Conservation (phyloP, 2,113 vertebrate species). For the Periophthalmus modestus region DNA sequence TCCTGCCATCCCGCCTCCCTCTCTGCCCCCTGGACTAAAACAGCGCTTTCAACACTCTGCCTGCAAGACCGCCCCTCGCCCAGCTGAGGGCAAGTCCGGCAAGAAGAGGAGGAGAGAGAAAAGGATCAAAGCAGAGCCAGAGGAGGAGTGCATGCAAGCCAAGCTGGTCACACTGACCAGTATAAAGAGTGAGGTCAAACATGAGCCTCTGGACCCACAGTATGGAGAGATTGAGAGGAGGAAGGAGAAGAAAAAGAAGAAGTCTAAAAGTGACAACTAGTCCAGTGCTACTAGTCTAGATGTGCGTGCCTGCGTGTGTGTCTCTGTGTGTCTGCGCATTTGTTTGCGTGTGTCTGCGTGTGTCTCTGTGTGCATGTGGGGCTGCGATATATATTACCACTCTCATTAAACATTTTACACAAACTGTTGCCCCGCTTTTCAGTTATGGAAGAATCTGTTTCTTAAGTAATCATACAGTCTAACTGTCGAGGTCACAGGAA, state of each 20-base stretch:
- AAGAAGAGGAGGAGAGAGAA: conserved; percentile 71
- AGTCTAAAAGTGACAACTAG: neutral
- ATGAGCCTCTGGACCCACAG: neutral
- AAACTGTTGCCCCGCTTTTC: too few species aligned
- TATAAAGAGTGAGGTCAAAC: neutral
- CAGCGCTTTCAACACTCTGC: conserved; percentile 76
- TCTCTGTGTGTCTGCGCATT: too few species aligned
- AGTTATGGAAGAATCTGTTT: too few species aligned
- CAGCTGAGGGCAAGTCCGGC: neutral
- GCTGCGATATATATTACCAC: too few species aligned
- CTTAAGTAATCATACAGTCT: too few species aligned
- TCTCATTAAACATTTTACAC: too few species aligned
- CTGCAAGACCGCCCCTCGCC: conserved; percentile 42
- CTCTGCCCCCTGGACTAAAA: conserved; percentile 66
- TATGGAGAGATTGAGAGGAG: neutral
- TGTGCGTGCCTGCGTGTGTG: too few species aligned
- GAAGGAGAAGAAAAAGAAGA: neutral
- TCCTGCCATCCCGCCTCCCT: conserved; percentile 61
- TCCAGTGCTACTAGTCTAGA: too few species aligned
- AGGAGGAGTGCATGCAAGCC: conserved; percentile 38
- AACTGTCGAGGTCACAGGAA: too few species aligned
- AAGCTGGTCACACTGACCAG: conserved; percentile 31
- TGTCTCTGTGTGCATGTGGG: too few species aligned
- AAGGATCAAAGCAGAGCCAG: conserved; percentile 42
- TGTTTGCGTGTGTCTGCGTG: too few species aligned